A percentile compares a stretch with the other conserved stretches of the same genome.
These are phyloP conservation scores for Mechanitis messenoides DNA, from an alignment of 2,888 invertebrate genomes.

Conservation along the genomic window DNA sequence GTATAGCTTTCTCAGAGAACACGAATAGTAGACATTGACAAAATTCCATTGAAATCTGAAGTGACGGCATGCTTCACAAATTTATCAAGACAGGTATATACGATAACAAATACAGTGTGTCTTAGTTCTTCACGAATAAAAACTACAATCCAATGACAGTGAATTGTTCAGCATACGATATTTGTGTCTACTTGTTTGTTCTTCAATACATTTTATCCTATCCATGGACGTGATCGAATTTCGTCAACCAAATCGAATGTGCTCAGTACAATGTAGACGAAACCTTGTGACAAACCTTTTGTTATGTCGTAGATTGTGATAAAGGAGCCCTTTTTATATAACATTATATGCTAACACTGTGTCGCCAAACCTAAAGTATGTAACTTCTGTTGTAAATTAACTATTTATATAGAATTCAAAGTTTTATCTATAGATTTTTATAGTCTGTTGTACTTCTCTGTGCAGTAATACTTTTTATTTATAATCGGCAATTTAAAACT, in stretches of 20 bases:
- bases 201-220: constrained; percentile 24
- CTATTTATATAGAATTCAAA: too few relatives aligned
- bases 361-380: too few relatives aligned
- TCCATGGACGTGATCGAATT: constrained; percentile 28
- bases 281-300: neutral
- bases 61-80: constrained; percentile 34
- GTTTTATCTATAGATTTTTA: too few relatives aligned
- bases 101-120: constrained; percentile 4
- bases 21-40: constrained; percentile 56
- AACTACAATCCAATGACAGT: constrained; percentile 7
- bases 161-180: constrained; percentile 5
- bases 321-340: too few relatives aligned
- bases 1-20: constrained; percentile 54
- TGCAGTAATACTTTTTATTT: too few relatives aligned
- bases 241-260: constrained; percentile 25
- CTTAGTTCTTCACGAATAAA: constrained; percentile 12
- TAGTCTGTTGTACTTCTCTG: too few relatives aligned
- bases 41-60: constrained; percentile 41
- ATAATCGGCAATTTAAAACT: too few relatives aligned
- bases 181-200: constrained; percentile 26
- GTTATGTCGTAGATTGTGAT: neutral
- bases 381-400: too few relatives aligned
- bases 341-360: too few relatives aligned
- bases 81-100: constrained; percentile 37
- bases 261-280: constrained; percentile 16